Conservation (phyloP, 1,140 invertebrate species). For the Drosophila pallidifrons region DNA sequence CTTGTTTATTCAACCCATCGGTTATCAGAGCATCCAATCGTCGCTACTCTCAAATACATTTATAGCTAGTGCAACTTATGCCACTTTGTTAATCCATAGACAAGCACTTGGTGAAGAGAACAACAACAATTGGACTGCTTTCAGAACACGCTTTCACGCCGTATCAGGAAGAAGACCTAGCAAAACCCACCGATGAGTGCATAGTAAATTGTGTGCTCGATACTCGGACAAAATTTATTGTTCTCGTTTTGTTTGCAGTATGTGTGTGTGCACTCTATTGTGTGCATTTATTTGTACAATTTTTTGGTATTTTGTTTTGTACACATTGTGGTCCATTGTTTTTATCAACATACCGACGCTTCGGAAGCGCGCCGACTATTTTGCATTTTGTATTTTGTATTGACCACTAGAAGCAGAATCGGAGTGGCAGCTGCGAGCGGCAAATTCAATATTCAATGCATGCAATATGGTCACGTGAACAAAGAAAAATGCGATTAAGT, state of each 20-base stretch:
- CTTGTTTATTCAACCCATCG: too few relatives aligned
- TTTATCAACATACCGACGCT: slow-evolving; percentile 48
- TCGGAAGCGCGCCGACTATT: slow-evolving; percentile 38
- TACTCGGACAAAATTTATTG: slow-evolving; percentile 58
- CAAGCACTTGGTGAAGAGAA: slow-evolving; percentile 32
- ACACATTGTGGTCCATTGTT: slow-evolving; percentile 63
- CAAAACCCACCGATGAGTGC: slow-evolving; percentile 45
- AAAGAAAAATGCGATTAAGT: slow-evolving; percentile 37
- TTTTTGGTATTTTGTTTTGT: slow-evolving; percentile 53
- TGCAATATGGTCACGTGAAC: slow-evolving; percentile 43
- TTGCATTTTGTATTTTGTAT: slow-evolving; percentile 7
- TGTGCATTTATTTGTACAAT: slow-evolving; percentile 56
- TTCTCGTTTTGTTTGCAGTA: slow-evolving; percentile 32
- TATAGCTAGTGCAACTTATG: slow-evolving; percentile 8
- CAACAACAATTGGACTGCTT: slow-evolving; percentile 34
- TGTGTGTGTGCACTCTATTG: slow-evolving; percentile 35
- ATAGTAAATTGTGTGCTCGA: slow-evolving; percentile 44
- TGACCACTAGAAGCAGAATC: slow-evolving; percentile 13
- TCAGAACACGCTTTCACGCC: slow-evolving; percentile 44
- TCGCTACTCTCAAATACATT: too few relatives aligned
- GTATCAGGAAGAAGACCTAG: slow-evolving; percentile 35
- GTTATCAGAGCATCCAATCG: background rate
- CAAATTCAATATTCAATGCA: slow-evolving; percentile 31
- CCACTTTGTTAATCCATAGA: slow-evolving; percentile 49
- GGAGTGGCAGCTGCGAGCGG: slow-evolving; percentile 4